Base-by-base conservation (phyloP, 2,888 invertebrate genomes). In the Xanthia togata region DNA sequence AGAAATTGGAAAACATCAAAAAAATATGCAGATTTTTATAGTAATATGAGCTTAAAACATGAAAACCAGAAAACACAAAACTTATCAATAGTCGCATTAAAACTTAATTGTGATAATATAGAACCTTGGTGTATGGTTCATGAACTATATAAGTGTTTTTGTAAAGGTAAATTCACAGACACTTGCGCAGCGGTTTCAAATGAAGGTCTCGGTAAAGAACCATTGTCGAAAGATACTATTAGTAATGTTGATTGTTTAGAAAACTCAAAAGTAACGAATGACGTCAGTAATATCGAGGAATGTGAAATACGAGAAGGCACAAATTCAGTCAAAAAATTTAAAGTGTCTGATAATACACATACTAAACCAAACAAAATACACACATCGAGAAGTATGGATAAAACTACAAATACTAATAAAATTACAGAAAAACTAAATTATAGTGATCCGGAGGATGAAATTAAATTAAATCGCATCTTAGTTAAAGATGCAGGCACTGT, bases 101-200 rank as follows among this genome's bases (percentile, higher is more conserved):
- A 93, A 85, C 79, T 96, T 59, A 90, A 92, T 81, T 93, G 91
- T 80, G 89, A 93, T 47, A 96, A 97, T 87, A 89, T 98, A 65
- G 97, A 97, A 79, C 97, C 97, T 0, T 98, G 97, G 96, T 98
- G 98, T 87, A 97, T 98, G 97, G 95, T 97, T 4, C 98, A 98
- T 89, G 95, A 97, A 86, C 91, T 97, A 68, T 97, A 98, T 87
- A 97, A 97, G 89, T 98, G 98, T 92, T 97, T 97, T 91, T 98
- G 98, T 89, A 96, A 96, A 84, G 97, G 97, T 3, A 94, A 89
- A 90, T 95, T 95, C 87, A 91, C 90, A 23, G 87, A 92, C 72
- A 85, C 77, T 69, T 76, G 73, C 53, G 14, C 23, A 50, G 63
- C 68, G 6, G 5, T 60, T 60, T 55, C 44, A 23, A 60, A 72